phyloP scores from a whole-genome alignment of 2,797 vertebrate genomes.

The Pantherophis vulpinus region DNA sequence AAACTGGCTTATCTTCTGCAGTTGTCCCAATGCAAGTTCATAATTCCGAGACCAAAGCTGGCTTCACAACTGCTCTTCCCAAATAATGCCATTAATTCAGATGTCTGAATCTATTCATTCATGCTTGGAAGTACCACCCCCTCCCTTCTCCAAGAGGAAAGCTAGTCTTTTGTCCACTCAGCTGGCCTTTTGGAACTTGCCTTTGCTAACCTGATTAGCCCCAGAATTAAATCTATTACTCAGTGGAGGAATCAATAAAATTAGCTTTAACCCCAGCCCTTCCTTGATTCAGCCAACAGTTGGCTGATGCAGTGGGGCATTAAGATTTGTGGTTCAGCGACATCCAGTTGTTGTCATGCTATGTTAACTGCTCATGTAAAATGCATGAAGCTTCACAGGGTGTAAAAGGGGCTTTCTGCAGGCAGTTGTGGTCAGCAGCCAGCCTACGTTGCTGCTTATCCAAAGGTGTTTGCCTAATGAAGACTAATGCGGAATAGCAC shows the following conservation, averaged over 20 bases:
- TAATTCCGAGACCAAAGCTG: background rate
- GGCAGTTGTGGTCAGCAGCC: slow-evolving; percentile 2
- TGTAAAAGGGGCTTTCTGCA: slow-evolving; percentile 12
- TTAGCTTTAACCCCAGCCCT: background rate
- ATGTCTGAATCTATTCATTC: background rate
- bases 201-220: background rate
- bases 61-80: background rate
- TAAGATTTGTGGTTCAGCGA: slow-evolving; percentile 1
- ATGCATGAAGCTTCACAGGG: slow-evolving; percentile 6
- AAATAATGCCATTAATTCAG: background rate
- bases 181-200: background rate
- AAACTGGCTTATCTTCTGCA: background rate
- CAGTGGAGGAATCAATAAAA: slow-evolving; percentile 2
- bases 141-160: background rate
- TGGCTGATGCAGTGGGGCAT: background rate
- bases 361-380: slow-evolving; percentile 22
- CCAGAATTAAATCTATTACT: slow-evolving; percentile 21
- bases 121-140: background rate
- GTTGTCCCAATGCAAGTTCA: background rate
- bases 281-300: background rate
- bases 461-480: slow-evolving; percentile 26
- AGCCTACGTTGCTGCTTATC: slow-evolving; percentile 3
- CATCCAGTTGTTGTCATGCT: slow-evolving; percentile 7
- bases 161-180: background rate
- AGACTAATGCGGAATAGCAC: slow-evolving; percentile 20